Evolutionary conservation across 2,797 vertebrate species (phyloP).

Genomic region (Nyctalus aviator): DNA sequence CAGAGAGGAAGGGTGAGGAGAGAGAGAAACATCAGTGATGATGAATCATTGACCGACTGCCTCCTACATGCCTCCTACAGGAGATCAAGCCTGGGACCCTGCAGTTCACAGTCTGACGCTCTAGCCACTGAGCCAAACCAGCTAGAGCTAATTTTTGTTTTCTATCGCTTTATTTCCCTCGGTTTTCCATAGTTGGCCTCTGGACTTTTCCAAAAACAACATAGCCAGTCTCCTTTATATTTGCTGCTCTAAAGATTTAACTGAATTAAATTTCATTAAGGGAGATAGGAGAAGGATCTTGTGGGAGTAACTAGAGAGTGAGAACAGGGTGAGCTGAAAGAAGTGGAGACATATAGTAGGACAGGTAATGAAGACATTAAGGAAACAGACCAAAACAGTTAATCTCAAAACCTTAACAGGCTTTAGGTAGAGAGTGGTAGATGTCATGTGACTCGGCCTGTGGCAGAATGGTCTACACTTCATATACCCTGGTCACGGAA

Average conservation of each 20-base stretch:
- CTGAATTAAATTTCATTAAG: constrained; percentile 7
- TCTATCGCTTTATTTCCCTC: background rate
- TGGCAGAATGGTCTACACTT: constrained; percentile 77
- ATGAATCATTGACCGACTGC: no score
- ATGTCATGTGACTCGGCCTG: background rate
- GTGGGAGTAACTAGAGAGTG: background rate
- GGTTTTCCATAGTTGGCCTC: background rate
- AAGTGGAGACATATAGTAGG: background rate
- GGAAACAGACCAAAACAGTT: background rate
- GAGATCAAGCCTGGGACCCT: no score
- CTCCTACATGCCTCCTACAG: no score
- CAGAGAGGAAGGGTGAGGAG: no score
- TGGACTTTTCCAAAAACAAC: constrained; percentile 4
- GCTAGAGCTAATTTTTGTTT: background rate
- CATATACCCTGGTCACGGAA: constrained; percentile 90
- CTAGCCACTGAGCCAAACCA: no score
- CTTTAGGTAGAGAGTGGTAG: background rate
- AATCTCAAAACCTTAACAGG: background rate
- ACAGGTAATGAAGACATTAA: background rate
- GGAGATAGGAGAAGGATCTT: background rate
- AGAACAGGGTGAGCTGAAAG: background rate
- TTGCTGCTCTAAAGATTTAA: background rate
- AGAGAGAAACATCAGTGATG: no score
- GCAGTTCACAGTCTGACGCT: no score
- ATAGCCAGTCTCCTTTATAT: background rate